A percentile compares a stretch with the other conserved stretches of the same genome.
Conservation (phyloP, 2,797 vertebrate genomes). For the Scomberomorus guttatus region DNA sequence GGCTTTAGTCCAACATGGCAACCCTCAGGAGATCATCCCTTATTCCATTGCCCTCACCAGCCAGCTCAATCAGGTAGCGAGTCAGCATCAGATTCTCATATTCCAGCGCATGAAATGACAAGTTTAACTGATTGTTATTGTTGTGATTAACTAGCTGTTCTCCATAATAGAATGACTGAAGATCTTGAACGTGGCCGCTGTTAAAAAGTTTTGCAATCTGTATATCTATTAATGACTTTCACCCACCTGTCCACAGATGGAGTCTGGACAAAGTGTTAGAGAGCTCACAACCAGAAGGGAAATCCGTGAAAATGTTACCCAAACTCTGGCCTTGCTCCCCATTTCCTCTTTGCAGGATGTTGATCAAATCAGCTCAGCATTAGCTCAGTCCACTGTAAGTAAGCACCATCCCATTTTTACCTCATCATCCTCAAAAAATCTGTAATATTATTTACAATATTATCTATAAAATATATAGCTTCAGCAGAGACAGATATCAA, state of each 20-base stretch:
- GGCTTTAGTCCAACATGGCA: conserved; percentile 82
- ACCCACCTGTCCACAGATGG: conserved; percentile 66
- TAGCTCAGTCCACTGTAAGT: conserved; percentile 83
- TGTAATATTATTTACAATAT: neutral
- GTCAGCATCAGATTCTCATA: neutral
- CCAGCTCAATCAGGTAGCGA: conserved; percentile 84
- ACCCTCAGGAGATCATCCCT: conserved; percentile 84
- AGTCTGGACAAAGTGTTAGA: conserved; percentile 29
- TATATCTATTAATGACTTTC: conserved; percentile 1
- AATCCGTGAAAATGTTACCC: conserved; percentile 81
- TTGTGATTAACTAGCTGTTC: neutral
- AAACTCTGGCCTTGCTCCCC: conserved; percentile 79
- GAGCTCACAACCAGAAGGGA: conserved; percentile 72
- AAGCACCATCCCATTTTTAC: neutral
- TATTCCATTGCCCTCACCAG: conserved; percentile 84
- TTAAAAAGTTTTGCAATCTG: neutral
- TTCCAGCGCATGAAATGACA: neutral
- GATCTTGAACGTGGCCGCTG: neutral
- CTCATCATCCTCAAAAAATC: neutral
- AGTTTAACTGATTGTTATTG: neutral
- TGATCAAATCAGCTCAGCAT: conserved; percentile 83
- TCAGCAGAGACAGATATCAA: neutral
- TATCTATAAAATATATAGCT: neutral
- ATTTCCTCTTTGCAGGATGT: conserved; percentile 82
- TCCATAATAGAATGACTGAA: neutral